A percentile compares a stretch with the other conserved stretches of the same genome.
These are phyloP conservation scores for Loris lydekkerianus DNA, from an alignment of 2,797 vertebrate species.

Conservation along the genomic window DNA sequence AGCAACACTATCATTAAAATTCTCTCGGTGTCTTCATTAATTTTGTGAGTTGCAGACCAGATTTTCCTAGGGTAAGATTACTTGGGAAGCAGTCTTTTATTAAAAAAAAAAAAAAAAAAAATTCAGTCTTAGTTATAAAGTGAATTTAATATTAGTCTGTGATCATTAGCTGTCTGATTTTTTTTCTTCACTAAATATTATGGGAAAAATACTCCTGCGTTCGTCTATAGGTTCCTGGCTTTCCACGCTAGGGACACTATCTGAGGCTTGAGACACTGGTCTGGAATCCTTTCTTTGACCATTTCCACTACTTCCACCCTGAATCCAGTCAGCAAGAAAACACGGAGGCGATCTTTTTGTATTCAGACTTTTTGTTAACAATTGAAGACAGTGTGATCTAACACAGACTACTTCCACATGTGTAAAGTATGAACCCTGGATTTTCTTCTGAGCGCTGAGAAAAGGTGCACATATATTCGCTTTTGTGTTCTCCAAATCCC, in stretches of 20 bases:
- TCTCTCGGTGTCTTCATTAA: not conserved
- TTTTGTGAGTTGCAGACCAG: not conserved
- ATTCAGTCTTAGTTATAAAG: slow-evolving; percentile 27
- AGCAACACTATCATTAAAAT: not conserved
- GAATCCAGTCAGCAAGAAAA: not conserved
- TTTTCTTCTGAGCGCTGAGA: not conserved
- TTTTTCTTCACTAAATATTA: slow-evolving; percentile 32
- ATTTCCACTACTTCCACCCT: not conserved
- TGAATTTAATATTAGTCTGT: slow-evolving; percentile 54
- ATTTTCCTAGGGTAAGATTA: slow-evolving; percentile 2
- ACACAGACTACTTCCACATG: not conserved
- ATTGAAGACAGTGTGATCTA: not conserved
- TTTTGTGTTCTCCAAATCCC: not conserved
- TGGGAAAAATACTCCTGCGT: not conserved
- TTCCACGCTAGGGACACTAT: not conserved
- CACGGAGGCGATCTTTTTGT: not conserved
- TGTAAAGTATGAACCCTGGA: not conserved
- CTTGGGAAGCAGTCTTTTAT: not conserved
- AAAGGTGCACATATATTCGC: not conserved
- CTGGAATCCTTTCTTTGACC: not conserved
- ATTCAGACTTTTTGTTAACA: not conserved
- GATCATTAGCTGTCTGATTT: slow-evolving; percentile 19
- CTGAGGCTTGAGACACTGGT: not conserved
- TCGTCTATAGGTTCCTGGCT: not conserved
- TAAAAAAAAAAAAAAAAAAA: not conserved